These are phyloP conservation scores for Ashinkailepas kermadecensis DNA, from an alignment of 2,888 invertebrate genomes.

Conservation along the genomic window DNA sequence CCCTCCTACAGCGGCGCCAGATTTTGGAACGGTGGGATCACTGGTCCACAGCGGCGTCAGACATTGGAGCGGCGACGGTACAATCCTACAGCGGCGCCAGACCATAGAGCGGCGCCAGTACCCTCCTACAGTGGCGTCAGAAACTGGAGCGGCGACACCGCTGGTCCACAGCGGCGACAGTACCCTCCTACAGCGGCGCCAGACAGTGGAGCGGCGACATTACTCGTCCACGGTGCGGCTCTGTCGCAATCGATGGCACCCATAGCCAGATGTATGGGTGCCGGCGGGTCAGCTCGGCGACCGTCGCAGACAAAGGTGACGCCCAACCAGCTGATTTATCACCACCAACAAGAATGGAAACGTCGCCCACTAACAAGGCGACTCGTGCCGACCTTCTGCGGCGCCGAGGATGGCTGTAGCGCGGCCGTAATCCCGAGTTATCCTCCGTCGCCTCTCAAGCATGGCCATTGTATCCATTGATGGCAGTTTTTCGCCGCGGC, in stretches of 20 bases:
- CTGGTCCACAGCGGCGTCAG: too few relatives aligned
- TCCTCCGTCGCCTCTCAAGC: constrained; percentile 2
- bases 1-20: too few relatives aligned
- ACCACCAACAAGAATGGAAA: neutral
- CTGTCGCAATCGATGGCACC: neutral
- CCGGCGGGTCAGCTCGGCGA: neutral
- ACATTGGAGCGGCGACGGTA: too few relatives aligned
- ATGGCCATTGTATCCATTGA: constrained; percentile 16
- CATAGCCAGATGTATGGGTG: neutral
- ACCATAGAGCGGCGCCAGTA: too few relatives aligned
- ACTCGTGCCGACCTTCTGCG: neutral
- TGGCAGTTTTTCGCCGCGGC: constrained; percentile 8
- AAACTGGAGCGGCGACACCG: too few relatives aligned
- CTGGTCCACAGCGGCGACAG: too few relatives aligned
- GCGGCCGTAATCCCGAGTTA: neutral
- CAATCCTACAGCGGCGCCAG: too few relatives aligned
- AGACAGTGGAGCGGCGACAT: neutral
- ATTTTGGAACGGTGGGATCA: too few relatives aligned
- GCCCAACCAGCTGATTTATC: neutral
- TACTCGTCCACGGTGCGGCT: neutral
- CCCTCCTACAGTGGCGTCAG: too few relatives aligned
- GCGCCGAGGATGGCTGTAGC: neutral
- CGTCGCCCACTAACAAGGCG: neutral
- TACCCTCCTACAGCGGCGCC: too few relatives aligned
- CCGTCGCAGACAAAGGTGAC: constrained; percentile 10